Evolutionary conservation across 2,797 vertebrate genomes (phyloP), one percentile per base, ranked within the genome.

Genomic region (Chelon labrosus): DNA sequence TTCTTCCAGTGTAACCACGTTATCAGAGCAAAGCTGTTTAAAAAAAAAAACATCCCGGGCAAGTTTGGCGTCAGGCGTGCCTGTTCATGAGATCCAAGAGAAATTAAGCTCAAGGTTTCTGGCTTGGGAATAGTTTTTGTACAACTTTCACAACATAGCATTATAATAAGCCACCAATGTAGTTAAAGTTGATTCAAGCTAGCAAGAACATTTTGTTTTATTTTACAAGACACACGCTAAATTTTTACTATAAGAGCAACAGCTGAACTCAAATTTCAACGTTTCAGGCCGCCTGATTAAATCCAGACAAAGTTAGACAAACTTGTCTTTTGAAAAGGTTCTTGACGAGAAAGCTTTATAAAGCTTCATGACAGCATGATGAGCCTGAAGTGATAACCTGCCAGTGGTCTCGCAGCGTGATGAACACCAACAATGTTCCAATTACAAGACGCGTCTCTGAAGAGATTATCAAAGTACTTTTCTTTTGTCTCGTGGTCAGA

Each of bases 1-100:
- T 44, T 17, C 42, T 44, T 44, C 57, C 80, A 85, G 75, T 74
- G 65, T 67, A 63, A 55, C 73, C 55, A 76, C 78, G 65, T 85
- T 87, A 91, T 89, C 75, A 77, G 56, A 57, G 57, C 73, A 74
- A 76, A 73, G 49, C 62, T 70, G 31, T 27, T 62, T 60, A 63
- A 59, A 73, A 22, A 27, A 49, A 44, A 44, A 2, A n/a, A 44
- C 6, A 66, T 54, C 17, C 31, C 3, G 22, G 60, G 31, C 56
- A 66, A 27, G 56, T 66, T 59, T 65, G 44, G 39, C 80, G 79
- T 79, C 86, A 67, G 66, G 75, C 79, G 64, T 73, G 64, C 51
- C 25, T 71, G 27, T 46, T 57, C 67, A 58, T 67, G 72, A 78
- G 46, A 78, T 61, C 42, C 17, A n/a, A n/a, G 35, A 76, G 70